These are phyloP conservation scores for Lasioglossum oenotherae DNA, from an alignment of 2,888 invertebrate genomes.

Conservation along the genomic window DNA sequence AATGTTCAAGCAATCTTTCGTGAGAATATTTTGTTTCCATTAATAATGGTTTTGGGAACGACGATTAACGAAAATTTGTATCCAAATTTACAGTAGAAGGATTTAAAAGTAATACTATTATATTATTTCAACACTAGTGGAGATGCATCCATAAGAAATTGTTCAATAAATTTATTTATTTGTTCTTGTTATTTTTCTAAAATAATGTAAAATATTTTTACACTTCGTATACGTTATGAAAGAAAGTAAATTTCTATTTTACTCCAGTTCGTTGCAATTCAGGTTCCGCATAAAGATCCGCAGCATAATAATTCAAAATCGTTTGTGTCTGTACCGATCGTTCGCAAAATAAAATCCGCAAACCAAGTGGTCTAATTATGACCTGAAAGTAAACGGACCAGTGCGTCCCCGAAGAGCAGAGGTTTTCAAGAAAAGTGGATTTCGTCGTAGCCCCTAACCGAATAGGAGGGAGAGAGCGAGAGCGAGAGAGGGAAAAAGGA, in stretches of 20 bases:
- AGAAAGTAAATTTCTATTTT: too few species aligned
- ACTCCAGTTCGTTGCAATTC: neutral
- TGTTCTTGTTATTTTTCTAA: too few species aligned
- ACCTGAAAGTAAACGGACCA: neutral
- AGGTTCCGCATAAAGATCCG: neutral
- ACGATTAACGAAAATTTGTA: too few species aligned
- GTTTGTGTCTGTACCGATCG: neutral
- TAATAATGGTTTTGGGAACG: neutral
- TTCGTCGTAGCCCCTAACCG: conserved; percentile 1
- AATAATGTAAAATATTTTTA: too few species aligned
- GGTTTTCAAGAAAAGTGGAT: conserved; percentile 26
- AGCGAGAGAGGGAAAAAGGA: neutral
- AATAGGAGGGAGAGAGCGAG: neutral
- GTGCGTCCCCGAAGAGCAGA: neutral
- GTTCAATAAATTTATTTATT: too few species aligned
- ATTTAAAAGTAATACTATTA: too few species aligned
- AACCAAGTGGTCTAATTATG: neutral
- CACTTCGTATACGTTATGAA: too few species aligned
- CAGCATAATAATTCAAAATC: neutral
- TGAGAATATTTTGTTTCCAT: neutral
- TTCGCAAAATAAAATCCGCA: neutral
- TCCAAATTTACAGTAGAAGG: too few species aligned
- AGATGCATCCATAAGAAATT: too few species aligned
- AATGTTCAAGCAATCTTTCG: neutral
- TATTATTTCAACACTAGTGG: too few species aligned